Evolutionary conservation across 2,797 vertebrate species (phyloP).

Genomic region (Pelobates cultripes): DNA sequence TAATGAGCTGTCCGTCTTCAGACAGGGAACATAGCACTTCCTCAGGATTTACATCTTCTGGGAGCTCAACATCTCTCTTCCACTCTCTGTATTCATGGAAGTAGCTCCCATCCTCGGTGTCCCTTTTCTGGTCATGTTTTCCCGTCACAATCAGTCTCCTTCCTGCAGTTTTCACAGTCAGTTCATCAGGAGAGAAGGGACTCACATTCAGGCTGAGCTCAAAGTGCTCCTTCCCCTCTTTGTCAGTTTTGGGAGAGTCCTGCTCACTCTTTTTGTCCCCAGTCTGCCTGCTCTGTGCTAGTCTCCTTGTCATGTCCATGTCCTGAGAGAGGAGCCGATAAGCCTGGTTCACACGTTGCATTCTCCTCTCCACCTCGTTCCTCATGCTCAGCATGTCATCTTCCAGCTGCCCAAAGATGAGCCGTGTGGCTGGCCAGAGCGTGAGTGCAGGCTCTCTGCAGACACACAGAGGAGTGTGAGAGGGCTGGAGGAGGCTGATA

Average conservation of each 20-base stretch:
- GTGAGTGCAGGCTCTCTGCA: constrained; percentile 57
- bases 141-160: constrained; percentile 71
- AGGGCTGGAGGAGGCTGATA: constrained; percentile 56
- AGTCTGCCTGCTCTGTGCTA: background rate
- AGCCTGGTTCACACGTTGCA: constrained; percentile 5
- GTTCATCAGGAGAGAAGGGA: constrained; percentile 74
- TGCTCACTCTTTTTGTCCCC: background rate
- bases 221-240: constrained; percentile 57
- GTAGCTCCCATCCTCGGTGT: constrained; percentile 68
- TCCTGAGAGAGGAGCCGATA: background rate
- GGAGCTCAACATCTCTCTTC: constrained; percentile 74
- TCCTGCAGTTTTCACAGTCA: constrained; percentile 69
- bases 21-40: constrained; percentile 72
- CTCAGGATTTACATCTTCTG: constrained; percentile 66
- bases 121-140: constrained; percentile 67
- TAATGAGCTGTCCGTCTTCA: constrained; percentile 71
- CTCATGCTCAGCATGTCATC: constrained; percentile 50
- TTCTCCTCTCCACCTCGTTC: constrained; percentile 27
- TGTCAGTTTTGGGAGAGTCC: background rate
- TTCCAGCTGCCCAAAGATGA: constrained; percentile 55
- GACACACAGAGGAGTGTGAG: constrained; percentile 58
- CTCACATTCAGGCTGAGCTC: constrained; percentile 75
- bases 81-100: constrained; percentile 72
- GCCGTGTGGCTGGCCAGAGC: constrained; percentile 56
- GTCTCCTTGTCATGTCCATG: background rate